Evolutionary conservation across 2,888 invertebrate species (phyloP), one percentile per base, ranked within the genome.

Genomic region (Caradrina clavipalpis): DNA sequence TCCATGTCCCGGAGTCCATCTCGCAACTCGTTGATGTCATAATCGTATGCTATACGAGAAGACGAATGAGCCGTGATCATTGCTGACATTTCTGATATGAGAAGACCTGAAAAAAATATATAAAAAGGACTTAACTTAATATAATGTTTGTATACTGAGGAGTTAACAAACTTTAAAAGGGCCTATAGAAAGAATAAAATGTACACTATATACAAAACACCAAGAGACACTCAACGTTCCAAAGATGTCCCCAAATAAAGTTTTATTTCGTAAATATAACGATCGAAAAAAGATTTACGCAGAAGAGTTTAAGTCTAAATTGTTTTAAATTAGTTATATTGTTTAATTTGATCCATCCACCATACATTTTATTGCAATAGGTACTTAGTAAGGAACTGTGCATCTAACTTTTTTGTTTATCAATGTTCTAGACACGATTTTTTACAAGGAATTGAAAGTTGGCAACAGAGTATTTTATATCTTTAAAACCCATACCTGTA

Each of bases 11-110:
- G 83, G 0, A 96, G 87, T n/a, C 96, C 96, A 73, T 96, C 96
- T 75, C 92, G 88, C 11, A 96, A 85, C 82, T 96, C 96, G 63
- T 94, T 94, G 42, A 96, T 96, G 1, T 93, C 92, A 73, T 96
- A 94, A 72, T 96, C 96, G 76, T 96, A 96, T n/a, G 91, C 92
- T 59, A 96, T 95, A 1, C 95, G 92, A 0, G 96, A 96, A 1
- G 96, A 95, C 0, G 96, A 94, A 77, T 96, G 94, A 0, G 96
- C 95, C 5, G 95, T 93, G 73, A 96, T 94, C 90, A 96, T 92
- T 53, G 95, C 95, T n/a, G 96, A 96, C 93, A 96, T 95, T 86
- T 96, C 96, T 15, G 96, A 96, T 92, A 96, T 96, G 11, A 96
- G 91, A 2, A 96, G 91, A 15, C 96, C 96, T 96, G 42, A 7